phyloP scores from a whole-genome alignment of 1,140 invertebrate genomes.

The Heliconius melpomene region DNA sequence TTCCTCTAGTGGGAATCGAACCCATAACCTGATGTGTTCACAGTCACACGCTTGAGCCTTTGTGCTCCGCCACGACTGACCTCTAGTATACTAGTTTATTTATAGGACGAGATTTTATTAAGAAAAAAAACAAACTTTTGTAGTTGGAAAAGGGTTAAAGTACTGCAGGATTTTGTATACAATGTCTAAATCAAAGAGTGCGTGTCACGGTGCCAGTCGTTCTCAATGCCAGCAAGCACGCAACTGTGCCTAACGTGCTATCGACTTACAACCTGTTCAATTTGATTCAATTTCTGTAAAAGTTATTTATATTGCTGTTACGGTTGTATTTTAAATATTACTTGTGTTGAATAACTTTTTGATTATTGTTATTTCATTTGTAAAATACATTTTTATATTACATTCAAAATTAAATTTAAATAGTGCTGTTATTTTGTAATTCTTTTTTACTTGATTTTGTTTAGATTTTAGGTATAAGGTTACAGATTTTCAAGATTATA shows the following conservation, averaged over 20 bases:
- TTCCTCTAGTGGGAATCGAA: no score
- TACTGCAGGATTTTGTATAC: slow-evolving; percentile 40
- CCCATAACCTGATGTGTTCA: no score
- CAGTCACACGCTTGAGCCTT: no score
- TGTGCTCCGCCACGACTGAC: no score
- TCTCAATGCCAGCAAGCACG: slow-evolving; percentile 54
- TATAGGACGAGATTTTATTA: neutral
- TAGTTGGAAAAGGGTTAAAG: slow-evolving; percentile 30
- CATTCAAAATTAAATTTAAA: no score
- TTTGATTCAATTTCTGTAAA: slow-evolving; percentile 75
- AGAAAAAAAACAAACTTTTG: neutral
- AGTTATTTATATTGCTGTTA: slow-evolving; percentile 69
- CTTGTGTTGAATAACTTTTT: neutral
- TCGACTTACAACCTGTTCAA: slow-evolving; percentile 75
- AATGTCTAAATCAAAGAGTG: slow-evolving; percentile 65
- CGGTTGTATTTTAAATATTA: neutral
- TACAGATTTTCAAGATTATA: no score
- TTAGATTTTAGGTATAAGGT: no score
- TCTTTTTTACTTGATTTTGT: no score
- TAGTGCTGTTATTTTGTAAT: no score
- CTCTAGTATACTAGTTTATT: neutral
- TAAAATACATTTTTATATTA: no score
- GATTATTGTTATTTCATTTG: no score
- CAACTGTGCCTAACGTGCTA: slow-evolving; percentile 67
- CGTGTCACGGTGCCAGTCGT: slow-evolving; percentile 40